Conservation (phyloP, 2,888 invertebrate species). For the Agrochola lychnidis region DNA sequence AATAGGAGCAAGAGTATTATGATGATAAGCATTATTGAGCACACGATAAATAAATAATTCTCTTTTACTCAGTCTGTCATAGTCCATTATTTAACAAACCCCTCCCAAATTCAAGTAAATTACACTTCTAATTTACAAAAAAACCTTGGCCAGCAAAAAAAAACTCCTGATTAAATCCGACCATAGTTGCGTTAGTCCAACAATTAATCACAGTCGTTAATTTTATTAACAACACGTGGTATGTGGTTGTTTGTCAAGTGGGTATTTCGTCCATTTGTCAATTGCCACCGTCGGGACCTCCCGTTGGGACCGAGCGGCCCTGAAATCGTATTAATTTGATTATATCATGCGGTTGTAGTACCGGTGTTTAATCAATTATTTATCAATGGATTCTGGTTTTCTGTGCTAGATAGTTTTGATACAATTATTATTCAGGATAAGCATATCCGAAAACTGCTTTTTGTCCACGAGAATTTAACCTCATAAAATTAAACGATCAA, state of each 20-base stretch:
- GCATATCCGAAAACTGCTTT: not conserved
- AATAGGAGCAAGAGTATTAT: not conserved
- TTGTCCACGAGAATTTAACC: no score
- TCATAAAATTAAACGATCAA: no score
- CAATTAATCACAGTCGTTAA: constrained; percentile 84
- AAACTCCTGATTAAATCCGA: constrained; percentile 59
- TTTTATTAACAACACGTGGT: constrained; percentile 79
- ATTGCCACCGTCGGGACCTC: constrained; percentile 67
- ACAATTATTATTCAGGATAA: not conserved
- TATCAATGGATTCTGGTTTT: constrained; percentile 20
- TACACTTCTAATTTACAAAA: not conserved
- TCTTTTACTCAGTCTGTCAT: not conserved
- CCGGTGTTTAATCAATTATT: constrained; percentile 50
- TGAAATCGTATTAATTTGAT: constrained; percentile 70
- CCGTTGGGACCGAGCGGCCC: constrained; percentile 58
- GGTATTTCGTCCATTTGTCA: constrained; percentile 77
- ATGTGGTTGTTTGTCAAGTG: constrained; percentile 76
- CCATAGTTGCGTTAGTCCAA: constrained; percentile 65
- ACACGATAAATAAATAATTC: no score
- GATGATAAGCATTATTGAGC: no score
- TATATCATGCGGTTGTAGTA: constrained; percentile 61
- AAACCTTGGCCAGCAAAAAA: constrained; percentile 5
- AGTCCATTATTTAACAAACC: not conserved
- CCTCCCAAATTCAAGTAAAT: not conserved
- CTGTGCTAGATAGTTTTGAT: not conserved